These are phyloP conservation scores for Sebastes dallii DNA, from an alignment of 2,797 vertebrate genomes.

Conservation along the genomic window DNA sequence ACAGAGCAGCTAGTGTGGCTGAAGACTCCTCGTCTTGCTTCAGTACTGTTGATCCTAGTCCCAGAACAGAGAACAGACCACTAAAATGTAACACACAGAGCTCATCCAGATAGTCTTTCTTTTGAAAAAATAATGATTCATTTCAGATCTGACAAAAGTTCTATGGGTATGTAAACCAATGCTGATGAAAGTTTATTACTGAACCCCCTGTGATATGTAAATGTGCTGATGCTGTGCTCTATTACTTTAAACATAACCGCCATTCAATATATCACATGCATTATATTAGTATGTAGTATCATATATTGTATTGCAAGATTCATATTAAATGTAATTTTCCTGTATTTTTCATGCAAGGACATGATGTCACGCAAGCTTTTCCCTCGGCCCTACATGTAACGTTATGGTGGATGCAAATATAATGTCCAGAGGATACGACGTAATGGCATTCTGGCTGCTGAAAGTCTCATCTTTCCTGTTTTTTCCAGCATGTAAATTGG, in stretches of 20 bases:
- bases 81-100: not conserved
- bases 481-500: slow-evolving; percentile 62
- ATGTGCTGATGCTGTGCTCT: not conserved
- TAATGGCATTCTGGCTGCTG: slow-evolving; percentile 39
- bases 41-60: not conserved
- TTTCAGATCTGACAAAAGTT: not conserved
- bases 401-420: slow-evolving; percentile 24
- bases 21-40: not conserved
- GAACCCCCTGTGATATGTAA: not conserved
- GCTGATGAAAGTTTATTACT: not conserved
- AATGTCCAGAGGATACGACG: slow-evolving; percentile 46
- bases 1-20: no score
- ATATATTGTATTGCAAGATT: not conserved
- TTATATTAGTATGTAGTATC: not conserved
- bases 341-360: not conserved
- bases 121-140: not conserved
- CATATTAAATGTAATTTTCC: not conserved
- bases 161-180: not conserved
- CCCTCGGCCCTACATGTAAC: slow-evolving; percentile 4
- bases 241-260: not conserved
- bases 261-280: not conserved
- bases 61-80: not conserved
- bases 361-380: not conserved
- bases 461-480: slow-evolving; percentile 53
- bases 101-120: not conserved